Conservation (phyloP, 2,113 vertebrate species). For the Syrmaticus mikado region DNA sequence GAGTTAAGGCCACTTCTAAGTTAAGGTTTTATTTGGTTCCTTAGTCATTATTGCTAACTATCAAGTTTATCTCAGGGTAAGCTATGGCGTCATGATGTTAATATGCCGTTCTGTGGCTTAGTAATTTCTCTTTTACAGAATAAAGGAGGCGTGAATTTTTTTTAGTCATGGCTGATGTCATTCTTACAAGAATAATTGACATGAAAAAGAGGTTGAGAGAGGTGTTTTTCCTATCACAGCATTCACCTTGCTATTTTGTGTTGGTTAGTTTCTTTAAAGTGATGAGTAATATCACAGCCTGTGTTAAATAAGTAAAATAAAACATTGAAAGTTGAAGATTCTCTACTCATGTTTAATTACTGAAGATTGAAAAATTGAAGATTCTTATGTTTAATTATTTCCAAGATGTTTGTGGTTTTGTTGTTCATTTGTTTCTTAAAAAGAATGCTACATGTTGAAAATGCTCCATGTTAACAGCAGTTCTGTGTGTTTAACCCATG, state of each 20-base stretch:
- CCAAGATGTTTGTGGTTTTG: not conserved
- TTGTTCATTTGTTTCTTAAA: not conserved
- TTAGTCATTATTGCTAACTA: not conserved
- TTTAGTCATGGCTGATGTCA: not conserved
- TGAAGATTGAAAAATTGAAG: too few species aligned
- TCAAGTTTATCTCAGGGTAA: not conserved
- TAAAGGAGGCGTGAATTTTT: not conserved
- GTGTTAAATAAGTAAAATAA: not conserved
- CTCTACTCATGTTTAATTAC: not conserved
- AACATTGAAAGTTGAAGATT: not conserved
- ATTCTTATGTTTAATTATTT: not conserved
- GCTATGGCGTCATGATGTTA: not conserved
- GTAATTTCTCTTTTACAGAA: not conserved
- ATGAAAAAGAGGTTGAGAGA: not conserved
- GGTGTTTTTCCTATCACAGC: not conserved
- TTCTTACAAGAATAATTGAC: not conserved
- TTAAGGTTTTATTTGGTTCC: not conserved
- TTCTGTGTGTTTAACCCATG: not conserved
- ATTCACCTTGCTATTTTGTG: not conserved
- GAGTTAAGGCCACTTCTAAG: not conserved
- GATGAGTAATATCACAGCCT: not conserved
- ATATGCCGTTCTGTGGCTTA: not conserved
- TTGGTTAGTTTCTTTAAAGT: slow-evolving; percentile 1
- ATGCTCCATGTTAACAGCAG: not conserved
- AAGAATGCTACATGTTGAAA: not conserved